Evolutionary conservation across 2,797 vertebrate species (phyloP), one percentile per base, ranked within the genome.

Genomic region (Paguma larvata): DNA sequence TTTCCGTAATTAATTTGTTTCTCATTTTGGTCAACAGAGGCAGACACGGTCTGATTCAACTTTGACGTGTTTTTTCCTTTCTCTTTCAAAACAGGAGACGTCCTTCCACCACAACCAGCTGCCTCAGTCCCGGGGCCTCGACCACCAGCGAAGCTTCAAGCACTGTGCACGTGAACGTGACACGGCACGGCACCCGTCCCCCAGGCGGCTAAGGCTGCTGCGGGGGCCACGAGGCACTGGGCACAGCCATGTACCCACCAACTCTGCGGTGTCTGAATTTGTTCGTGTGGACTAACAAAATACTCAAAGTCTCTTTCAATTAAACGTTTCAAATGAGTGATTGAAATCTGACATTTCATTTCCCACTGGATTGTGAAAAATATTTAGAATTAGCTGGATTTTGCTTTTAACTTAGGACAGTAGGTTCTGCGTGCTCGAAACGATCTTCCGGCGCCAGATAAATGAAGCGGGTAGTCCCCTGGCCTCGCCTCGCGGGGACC

Each of bases 401-500:
- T 63, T 7, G 34, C 38, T 53, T 77, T 79, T 68, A 5, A 34
- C 25, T 63, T 25, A 77, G 53, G 25, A 63, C 62, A 79, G 41
- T 19, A 65, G 92, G 16, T 0, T 12, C 5, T 1, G 14, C 19
- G 1, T 7, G 51, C 53, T n/a, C 13, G 48, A 30, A 44, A 6
- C 2, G 6, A 44, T 19, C 41, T 15, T 51, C 73, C 27, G 0
- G 9, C 8, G 1, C 38, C 1, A 5, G 2, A 2, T 3, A 10
- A 67, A 38, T 5, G 13, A 18, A 11, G 56, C 2, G 67, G 18
- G 34, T 2, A 25, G 23, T 2, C 0, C 14, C 15, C 32, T 13
- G 1, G 3, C 53, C 4, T 12, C 16, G 3, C 53, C 4, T 12
- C 16, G 18, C 4, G 88, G 70, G 67, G 25, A 25, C 9, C 12